Evolutionary conservation across 2,113 vertebrate genomes (phyloP).

Genomic region (Passerina amoena): DNA sequence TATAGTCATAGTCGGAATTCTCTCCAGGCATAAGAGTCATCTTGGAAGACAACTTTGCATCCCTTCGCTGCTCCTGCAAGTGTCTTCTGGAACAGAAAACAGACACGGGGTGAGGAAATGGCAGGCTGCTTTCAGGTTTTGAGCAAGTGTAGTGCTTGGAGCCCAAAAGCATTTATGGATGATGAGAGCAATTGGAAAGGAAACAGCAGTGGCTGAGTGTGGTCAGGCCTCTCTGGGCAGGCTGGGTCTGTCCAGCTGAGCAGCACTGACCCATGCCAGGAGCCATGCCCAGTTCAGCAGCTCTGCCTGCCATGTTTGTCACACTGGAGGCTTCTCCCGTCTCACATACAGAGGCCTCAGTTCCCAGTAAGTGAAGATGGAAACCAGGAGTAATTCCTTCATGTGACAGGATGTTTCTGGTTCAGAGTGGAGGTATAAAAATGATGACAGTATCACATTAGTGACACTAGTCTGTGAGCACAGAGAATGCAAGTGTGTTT

Average conservation of each 20-base stretch:
- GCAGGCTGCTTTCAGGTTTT: neutral
- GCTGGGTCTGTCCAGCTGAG: neutral
- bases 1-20: conserved; percentile 97
- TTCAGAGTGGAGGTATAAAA: neutral
- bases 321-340: neutral
- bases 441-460: neutral
- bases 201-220: neutral
- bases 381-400: neutral
- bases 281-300: neutral
- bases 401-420: neutral
- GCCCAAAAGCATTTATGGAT: neutral
- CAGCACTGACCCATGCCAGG: neutral
- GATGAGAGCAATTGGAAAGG: neutral
- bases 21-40: conserved; percentile 96
- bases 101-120: neutral
- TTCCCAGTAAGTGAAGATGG: neutral
- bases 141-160: neutral
- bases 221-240: neutral
- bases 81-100: conserved; percentile 42
- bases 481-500: neutral
- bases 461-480: neutral
- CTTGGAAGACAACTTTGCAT: conserved; percentile 83
- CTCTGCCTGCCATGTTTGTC: neutral
- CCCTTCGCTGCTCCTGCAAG: conserved; percentile 59
- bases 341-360: neutral